These are phyloP conservation scores for Nesoenas mayeri DNA, from an alignment of 2,113 vertebrate species.

Conservation along the genomic window DNA sequence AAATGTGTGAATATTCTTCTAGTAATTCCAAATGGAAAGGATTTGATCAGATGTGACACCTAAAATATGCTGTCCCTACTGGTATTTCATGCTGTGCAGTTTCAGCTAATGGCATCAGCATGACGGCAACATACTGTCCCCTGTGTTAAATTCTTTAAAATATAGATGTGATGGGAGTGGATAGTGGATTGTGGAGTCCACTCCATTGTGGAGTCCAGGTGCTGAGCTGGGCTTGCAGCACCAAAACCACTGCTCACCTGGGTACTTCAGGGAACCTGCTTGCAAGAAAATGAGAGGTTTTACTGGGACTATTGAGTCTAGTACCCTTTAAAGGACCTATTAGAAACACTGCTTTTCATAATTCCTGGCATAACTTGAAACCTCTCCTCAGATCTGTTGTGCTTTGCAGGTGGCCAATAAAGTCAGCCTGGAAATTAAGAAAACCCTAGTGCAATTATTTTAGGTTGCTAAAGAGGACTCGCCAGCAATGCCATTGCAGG, in stretches of 20 bases:
- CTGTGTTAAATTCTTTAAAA: background rate
- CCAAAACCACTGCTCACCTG: background rate
- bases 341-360: background rate
- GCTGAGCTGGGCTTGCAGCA: background rate
- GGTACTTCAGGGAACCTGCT: background rate
- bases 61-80: background rate
- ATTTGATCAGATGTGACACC: background rate
- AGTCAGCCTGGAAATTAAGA: background rate
- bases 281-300: background rate
- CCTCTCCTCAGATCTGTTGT: background rate
- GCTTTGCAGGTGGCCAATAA: background rate
- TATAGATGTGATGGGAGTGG: background rate
- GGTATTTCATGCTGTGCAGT: background rate
- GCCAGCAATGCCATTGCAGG: background rate
- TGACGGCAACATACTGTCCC: background rate
- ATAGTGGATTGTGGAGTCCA: background rate
- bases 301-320: background rate
- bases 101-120: background rate
- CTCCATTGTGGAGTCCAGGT: too few species aligned
- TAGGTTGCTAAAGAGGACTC: background rate
- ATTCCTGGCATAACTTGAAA: background rate
- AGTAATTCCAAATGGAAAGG: background rate
- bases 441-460: background rate
- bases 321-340: background rate
- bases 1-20: background rate